Conservation (phyloP, 2,797 vertebrate species). For the Telmatherina bonti region DNA sequence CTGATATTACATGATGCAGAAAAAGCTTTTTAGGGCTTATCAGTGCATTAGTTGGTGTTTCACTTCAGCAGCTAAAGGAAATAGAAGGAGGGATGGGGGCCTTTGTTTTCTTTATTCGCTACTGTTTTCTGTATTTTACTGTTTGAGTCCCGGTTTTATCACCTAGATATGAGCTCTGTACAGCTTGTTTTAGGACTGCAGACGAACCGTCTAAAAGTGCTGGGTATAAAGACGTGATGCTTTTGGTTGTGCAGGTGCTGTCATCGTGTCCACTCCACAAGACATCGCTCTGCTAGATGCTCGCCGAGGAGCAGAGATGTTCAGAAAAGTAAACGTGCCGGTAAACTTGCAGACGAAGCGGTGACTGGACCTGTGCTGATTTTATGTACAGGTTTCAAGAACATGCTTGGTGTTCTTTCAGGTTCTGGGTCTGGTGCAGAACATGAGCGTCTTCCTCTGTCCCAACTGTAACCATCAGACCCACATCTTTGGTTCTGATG, state of each 20-base stretch:
- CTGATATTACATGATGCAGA: too few species aligned
- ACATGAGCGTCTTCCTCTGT: conserved; percentile 98
- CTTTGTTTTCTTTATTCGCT: too few species aligned
- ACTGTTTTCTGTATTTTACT: too few species aligned
- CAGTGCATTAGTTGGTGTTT: too few species aligned
- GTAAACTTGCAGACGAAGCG: conserved; percentile 63
- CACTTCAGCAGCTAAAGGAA: too few species aligned
- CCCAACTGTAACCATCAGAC: conserved; percentile 93
- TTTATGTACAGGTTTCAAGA: background rate
- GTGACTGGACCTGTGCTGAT: background rate
- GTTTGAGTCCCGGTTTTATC: too few species aligned
- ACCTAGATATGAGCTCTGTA: too few species aligned
- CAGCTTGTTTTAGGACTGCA: too few species aligned
- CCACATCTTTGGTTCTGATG: conserved; percentile 94
- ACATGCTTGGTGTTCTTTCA: conserved; percentile 52
- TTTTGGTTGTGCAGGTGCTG: conserved; percentile 83
- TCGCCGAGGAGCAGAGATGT: conserved; percentile 94
- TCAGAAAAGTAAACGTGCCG: conserved; percentile 93
- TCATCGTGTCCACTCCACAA: conserved; percentile 96
- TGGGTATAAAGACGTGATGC: background rate
- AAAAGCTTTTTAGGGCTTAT: too few species aligned
- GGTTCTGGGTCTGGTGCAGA: conserved; percentile 96
- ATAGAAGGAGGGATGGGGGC: too few species aligned
- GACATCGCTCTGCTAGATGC: conserved; percentile 95
- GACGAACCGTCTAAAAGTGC: too few species aligned